Evolutionary conservation across 2,888 invertebrate genomes (phyloP), one percentile per base, ranked within the genome.

Genomic region (Sphecodes monilicornis): DNA sequence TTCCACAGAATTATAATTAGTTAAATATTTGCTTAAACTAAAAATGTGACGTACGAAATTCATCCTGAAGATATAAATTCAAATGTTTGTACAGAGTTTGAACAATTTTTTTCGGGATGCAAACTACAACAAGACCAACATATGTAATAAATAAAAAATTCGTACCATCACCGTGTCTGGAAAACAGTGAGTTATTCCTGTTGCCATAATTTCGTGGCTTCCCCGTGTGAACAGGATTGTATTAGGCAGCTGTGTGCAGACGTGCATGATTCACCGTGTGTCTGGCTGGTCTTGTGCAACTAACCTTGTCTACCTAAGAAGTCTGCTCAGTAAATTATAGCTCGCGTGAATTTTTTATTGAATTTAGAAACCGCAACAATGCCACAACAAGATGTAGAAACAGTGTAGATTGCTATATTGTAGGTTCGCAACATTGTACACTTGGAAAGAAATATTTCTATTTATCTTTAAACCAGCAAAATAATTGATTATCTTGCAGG

Each of bases 251-350:
- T 66, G 39, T 39, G 18, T 22, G 36, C 22, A 3, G 36, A 39
- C 66, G 32, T 1, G 66, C 22, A 39, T 66, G 66, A 66, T 36
- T 66, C 66, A 66, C 22, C 66, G 36, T 36, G 66, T 11, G 66
- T 66, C 66, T 66, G 66, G n/a, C 22, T n/a, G 36, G 3, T 36
- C 36, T 39, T 66, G 66, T 66, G 66, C 32, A 66, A 66, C 66
- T 36, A 36, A 66, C 66, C 36, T 32, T 36, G 36, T n/a, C 18
- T 66, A 10, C 22, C 66, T 11, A 22, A 32, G 22, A 39, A 66
- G 66, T 22, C 66, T 66, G 36, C 22, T 36, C 36, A 4, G 32
- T 10, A 11, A 11, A 36, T 66, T 66, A 11, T 36, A n/a, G 36
- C 36, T 36, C 36, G 4, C 18, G 22, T 36, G 22, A 36, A 8